Evolutionary conservation across 2,113 vertebrate species (phyloP).

Genomic region (Amazona vittata): DNA sequence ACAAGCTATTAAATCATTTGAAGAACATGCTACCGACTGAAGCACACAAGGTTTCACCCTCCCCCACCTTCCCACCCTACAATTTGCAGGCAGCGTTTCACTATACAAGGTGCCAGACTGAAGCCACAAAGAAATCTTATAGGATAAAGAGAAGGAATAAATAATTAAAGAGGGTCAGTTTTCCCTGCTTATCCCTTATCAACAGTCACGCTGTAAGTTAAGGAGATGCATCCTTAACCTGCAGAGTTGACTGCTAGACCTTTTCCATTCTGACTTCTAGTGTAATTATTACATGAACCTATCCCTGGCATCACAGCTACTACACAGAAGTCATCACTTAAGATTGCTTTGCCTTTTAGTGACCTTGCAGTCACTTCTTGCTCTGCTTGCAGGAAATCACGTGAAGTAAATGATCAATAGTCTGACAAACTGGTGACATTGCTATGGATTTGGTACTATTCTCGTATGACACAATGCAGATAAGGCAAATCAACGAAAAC

Average conservation of each 20-base stretch:
- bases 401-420: not conserved
- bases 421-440: not conserved
- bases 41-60: not conserved
- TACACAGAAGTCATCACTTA: not conserved
- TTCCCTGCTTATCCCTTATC: not conserved
- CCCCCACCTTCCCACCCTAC: not conserved
- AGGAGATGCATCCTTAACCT: slow-evolving; percentile 13
- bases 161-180: slow-evolving; percentile 44
- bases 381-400: not conserved
- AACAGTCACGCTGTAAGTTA: slow-evolving; percentile 1
- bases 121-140: not conserved
- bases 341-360: not conserved
- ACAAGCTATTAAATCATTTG: not conserved
- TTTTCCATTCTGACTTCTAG: not conserved
- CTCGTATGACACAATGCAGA: not conserved
- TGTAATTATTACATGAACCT: not conserved
- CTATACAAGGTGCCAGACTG: not conserved
- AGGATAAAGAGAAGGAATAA: slow-evolving; percentile 23
- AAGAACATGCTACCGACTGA: not conserved
- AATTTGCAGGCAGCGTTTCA: not conserved
- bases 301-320: not conserved
- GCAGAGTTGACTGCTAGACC: not conserved
- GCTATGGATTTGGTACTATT: not conserved
- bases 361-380: not conserved
- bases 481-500: not conserved